Base-by-base conservation (phyloP, 2,113 vertebrate species). In the Nymphicus hollandicus region DNA sequence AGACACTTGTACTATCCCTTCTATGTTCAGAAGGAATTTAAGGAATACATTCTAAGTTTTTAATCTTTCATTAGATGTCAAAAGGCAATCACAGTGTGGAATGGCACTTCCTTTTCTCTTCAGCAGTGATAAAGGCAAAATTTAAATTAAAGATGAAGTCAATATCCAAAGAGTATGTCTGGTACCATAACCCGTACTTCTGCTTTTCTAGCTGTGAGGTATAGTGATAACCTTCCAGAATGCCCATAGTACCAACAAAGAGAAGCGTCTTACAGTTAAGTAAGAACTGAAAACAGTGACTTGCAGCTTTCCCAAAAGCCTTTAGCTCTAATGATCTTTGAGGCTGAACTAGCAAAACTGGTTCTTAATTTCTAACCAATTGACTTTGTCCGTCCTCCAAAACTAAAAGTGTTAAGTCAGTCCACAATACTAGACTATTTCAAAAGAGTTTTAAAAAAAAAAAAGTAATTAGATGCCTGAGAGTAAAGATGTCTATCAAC, bases 401-500 rank as follows among this genome's bases (percentile, higher is more conserved):
- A 86, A 81, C 10, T 22, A 78, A 17, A 88, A 89, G 25, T 23
- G 24, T 92, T 86, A 78, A 89, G 22, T 66, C 86, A 85, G 52
- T 71, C 52, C 68, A 73, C 46, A 79, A 71, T 44, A 74, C 44
- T 7, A 71, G 44, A 81, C n/a, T 79, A 85, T 89, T 93, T 96
- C 90, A 96, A 93, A 93, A 74, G 81, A 47, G 10, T 41, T 28
- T 41, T 28, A 27, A 50, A 50, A 80, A 77, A 72, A 86, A 60
- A 63, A 33, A 60, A 35, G 24, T 43, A 68, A 35, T 73, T 76
- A 85, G 56, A 87, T 93, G 78, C 74, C 88, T 82, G 74, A 97
- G 49, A 94, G 79, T 94, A 91, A 87, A 94, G 91, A 96, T 92
- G 55, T 74, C 70, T 95, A 87, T 89, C 93, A 91, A 88, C 39